Base-by-base conservation (phyloP, 2,113 vertebrate species). In the Lepisosteus osseus region DNA sequence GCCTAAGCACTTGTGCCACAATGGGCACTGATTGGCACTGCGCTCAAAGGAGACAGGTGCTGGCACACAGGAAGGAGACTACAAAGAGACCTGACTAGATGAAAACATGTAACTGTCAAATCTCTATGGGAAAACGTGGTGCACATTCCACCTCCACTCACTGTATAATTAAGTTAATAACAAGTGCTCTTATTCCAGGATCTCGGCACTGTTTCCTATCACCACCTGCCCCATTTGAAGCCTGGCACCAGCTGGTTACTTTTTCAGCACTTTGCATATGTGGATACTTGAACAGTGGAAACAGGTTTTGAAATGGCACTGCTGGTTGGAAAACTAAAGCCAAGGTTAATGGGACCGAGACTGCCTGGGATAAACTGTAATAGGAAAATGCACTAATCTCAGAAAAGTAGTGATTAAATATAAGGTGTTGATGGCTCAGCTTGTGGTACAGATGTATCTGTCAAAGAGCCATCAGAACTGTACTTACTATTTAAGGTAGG, bases 121-220 rank as follows among this genome's bases (percentile, higher is more conserved):
- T 17, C 68, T 57, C 54, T 2, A 12, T 41, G 54, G 55, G 68
- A 57, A 69, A 69, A 41, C 3, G 62, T 6, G 7, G 17, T 42
- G 9, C 68, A 13, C 4, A 54, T 54, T 68, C 43, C 66, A 51
- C 66, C 66, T 54, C 66, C 45, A 67, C 51, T 54, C 6, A 55
- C 55, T 29, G 55, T n/a, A 41, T 59, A 69, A 70, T 67, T 64
- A 64, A 64, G 62, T 64, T 64, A 64, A 64, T 64, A 64, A 64
- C 62, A 64, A 64, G 62, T 64, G 62, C 17, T 64, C 62, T 64
- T 64, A 64, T 64, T 64, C 62, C 62, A 6, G 62, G 62, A 64
- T 29, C 41, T 9, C 41, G 5, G 62, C 12, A 17, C 41, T 64
- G 17, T 64, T 64, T 64, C 62, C 62, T 64, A 64, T 12, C 62